A percentile compares a stretch with the other conserved stretches of the same genome.
Evolutionary conservation across 2,797 vertebrate species (phyloP).

Genomic region (Enoplosus armatus): DNA sequence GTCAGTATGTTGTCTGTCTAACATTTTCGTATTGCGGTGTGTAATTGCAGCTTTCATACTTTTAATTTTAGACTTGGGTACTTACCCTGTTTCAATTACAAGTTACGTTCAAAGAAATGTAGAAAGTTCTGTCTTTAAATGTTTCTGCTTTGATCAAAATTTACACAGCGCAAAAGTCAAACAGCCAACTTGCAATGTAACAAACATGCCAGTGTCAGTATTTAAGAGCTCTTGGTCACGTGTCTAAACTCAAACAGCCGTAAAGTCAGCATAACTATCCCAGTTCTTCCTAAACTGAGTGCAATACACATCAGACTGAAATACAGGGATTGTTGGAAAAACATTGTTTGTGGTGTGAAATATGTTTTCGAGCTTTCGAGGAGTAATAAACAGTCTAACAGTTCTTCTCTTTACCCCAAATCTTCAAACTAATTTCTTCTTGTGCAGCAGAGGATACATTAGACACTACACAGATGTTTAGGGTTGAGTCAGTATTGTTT

Average conservation of each 20-base stretch:
- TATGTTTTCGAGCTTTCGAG: no score
- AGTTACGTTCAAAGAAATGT: constrained; percentile 2
- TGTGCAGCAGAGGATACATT: not conserved
- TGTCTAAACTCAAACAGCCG: not conserved
- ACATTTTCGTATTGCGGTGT: not conserved
- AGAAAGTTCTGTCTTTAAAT: constrained; percentile 2
- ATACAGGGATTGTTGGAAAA: no score
- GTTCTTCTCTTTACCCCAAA: not conserved
- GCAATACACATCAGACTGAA: no score
- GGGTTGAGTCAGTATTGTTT: not conserved
- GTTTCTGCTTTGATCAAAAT: constrained; percentile 13
- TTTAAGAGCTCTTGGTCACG: not conserved
- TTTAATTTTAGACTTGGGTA: constrained; percentile 34
- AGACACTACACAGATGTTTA: not conserved
- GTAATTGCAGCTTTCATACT: constrained; percentile 45
- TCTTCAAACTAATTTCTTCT: not conserved
- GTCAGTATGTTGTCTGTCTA: constrained; percentile 8
- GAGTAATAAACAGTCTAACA: not conserved
- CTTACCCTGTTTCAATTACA: constrained; percentile 26
- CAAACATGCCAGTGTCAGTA: not conserved
- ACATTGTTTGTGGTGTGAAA: no score
- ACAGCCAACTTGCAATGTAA: constrained; percentile 8
- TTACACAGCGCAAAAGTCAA: constrained; percentile 8
- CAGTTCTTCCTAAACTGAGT: no score
- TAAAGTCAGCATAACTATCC: not conserved